Percentiles rank a stretch among this genome's conserved stretches.
Conservation (phyloP, 2,888 invertebrate species). For the Stramonita haemastoma region DNA sequence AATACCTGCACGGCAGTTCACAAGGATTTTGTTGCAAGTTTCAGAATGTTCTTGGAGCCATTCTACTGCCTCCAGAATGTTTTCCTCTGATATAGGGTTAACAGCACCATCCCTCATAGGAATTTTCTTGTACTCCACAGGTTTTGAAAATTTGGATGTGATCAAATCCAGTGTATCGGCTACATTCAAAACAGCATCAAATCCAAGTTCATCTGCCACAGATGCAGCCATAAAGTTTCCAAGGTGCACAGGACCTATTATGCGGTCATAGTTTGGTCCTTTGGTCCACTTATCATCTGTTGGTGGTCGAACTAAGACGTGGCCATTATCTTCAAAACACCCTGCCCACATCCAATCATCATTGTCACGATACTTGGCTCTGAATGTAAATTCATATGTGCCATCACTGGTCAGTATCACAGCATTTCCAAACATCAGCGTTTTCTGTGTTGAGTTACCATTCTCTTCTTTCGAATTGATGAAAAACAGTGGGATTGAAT, state of each 20-base stretch:
- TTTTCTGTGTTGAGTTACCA: background rate
- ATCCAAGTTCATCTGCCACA: conserved; percentile 50
- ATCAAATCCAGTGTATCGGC: conserved; percentile 56
- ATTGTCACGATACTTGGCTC: conserved; percentile 33
- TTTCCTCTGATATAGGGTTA: conserved; percentile 34
- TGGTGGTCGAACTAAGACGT: conserved; percentile 49
- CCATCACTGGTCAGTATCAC: conserved; percentile 54
- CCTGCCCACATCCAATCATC: conserved; percentile 50
- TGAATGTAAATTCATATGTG: conserved; percentile 53
- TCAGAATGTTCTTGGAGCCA: conserved; percentile 51
- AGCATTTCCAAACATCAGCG: conserved; percentile 48
- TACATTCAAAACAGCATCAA: conserved; percentile 56
- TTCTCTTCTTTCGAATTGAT: background rate
- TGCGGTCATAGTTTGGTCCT: conserved; percentile 52
- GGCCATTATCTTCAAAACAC: conserved; percentile 48
- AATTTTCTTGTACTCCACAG: conserved; percentile 54
- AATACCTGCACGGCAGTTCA: conserved; percentile 59
- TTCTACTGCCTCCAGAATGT: conserved; percentile 50
- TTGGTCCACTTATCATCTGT: conserved; percentile 51
- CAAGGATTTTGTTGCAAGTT: conserved; percentile 48
- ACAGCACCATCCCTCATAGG: conserved; percentile 53
- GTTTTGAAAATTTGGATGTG: conserved; percentile 41
- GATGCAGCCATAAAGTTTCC: conserved; percentile 61
- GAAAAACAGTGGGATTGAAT: conserved; percentile 43
- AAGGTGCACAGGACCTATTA: conserved; percentile 52